Conservation (phyloP, 2,797 vertebrate species). For the Crenuchus spilurus region DNA sequence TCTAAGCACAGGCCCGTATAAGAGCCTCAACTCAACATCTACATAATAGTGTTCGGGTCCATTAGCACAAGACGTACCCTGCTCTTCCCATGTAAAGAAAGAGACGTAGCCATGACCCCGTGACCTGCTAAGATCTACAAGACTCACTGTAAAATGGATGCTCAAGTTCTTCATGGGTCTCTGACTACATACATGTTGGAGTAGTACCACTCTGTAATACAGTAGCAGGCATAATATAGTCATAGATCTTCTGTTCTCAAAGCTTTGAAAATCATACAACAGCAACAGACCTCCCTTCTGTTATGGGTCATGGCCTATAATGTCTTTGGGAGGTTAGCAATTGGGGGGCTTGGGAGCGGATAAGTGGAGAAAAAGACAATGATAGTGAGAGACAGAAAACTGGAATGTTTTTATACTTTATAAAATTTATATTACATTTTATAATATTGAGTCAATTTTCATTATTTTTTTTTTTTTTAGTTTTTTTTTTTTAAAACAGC, state of each 20-base stretch:
- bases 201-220: conserved; percentile 22
- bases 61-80: conserved; percentile 43
- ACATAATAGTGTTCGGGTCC: conserved; percentile 41
- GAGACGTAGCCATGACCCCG: conserved; percentile 34
- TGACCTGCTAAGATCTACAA: conserved; percentile 11
- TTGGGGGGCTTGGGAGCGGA: background rate
- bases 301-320: conserved; percentile 1
- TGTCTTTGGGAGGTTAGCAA: background rate
- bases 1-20: conserved; percentile 21
- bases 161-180: conserved; percentile 31
- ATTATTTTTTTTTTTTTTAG: too few species aligned
- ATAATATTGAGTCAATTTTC: too few species aligned
- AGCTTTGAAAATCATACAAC: background rate
- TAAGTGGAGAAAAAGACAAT: background rate
- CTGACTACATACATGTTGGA: conserved; percentile 10
- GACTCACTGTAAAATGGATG: conserved; percentile 29
- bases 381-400: background rate
- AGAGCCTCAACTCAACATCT: conserved; percentile 34
- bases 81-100: conserved; percentile 26
- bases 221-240: background rate
- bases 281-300: background rate
- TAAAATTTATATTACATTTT: too few species aligned
- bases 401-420: background rate
- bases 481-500: too few species aligned
- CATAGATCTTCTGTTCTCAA: background rate